Conservation (phyloP, 2,888 invertebrate species). For the Gryllus longicercus region DNA sequence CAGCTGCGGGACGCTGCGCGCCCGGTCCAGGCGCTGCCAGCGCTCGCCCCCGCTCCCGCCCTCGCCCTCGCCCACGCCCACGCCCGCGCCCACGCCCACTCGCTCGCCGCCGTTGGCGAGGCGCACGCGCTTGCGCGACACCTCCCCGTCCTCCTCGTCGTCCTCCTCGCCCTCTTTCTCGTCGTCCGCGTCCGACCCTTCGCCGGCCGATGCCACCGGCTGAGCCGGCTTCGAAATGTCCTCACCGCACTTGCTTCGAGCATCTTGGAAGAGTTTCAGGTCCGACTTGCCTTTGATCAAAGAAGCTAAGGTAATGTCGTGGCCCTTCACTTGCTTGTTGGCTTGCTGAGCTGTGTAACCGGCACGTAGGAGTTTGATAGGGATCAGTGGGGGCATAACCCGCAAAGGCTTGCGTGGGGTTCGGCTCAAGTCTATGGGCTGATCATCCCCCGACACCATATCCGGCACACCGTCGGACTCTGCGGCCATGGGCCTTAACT, state of each 20-base stretch:
- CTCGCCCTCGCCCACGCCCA: slow-evolving; percentile 18
- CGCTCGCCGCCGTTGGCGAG: slow-evolving; percentile 24
- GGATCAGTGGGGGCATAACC: slow-evolving; percentile 35
- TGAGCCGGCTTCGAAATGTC: neutral
- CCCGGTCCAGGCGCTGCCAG: slow-evolving; percentile 33
- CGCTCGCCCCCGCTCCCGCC: slow-evolving; percentile 22
- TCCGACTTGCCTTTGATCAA: neutral
- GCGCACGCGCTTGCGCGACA: slow-evolving; percentile 31
- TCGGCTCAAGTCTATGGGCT: slow-evolving; percentile 36
- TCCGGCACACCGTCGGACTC: slow-evolving; percentile 33
- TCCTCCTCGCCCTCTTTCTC: slow-evolving; percentile 27
- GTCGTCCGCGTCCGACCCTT: slow-evolving; percentile 21
- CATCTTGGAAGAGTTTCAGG: neutral
- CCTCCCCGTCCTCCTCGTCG: slow-evolving; percentile 20
- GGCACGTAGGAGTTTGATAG: slow-evolving; percentile 33
- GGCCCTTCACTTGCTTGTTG: slow-evolving; percentile 3
- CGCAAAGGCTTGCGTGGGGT: slow-evolving; percentile 29
- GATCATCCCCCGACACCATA: slow-evolving; percentile 35
- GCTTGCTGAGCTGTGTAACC: slow-evolving; percentile 25
- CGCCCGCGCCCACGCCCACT: slow-evolving; percentile 24
- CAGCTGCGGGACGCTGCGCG: slow-evolving; percentile 36
- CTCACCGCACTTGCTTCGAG: neutral
- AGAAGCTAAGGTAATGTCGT: slow-evolving; percentile 12
- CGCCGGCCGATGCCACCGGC: neutral
- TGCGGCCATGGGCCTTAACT: slow-evolving; percentile 31